A percentile compares a stretch with the other conserved stretches of the same genome.
Conservation (phyloP, 2,888 invertebrate species). For the Papilio elwesi region DNA sequence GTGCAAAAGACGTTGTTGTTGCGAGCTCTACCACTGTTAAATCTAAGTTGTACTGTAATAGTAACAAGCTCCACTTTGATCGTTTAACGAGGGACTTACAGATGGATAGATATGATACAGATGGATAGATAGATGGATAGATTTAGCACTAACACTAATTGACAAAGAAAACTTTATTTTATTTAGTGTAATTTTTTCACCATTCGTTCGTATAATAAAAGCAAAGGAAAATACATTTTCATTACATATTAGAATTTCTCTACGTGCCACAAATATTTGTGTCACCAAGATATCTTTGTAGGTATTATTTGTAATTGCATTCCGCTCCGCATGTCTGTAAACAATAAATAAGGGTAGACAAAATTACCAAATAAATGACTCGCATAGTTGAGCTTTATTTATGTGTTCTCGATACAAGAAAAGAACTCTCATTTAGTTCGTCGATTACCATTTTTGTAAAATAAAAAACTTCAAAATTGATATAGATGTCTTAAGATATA, state of each 20-base stretch:
- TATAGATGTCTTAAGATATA: constrained; percentile 4
- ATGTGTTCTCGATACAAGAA: neutral
- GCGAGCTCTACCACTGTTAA: too few species aligned
- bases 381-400: neutral
- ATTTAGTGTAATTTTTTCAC: too few species aligned
- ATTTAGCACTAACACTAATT: too few species aligned
- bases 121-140: too few species aligned
- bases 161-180: too few species aligned
- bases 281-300: constrained; percentile 43
- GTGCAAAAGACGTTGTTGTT: too few species aligned
- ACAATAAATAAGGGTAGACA: constrained; percentile 28
- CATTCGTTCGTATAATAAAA: neutral
- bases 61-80: too few species aligned
- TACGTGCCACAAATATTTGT: constrained; percentile 51
- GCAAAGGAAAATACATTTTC: neutral
- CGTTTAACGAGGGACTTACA: too few species aligned
- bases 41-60: too few species aligned
- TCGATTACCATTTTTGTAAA: neutral
- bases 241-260: constrained; percentile 48
- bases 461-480: neutral
- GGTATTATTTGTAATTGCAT: constrained; percentile 34
- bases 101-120: too few species aligned
- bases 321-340: constrained; percentile 30
- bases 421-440: neutral
- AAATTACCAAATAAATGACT: constrained; percentile 7